A percentile compares a stretch with the other conserved stretches of the same genome.
Conservation (phyloP, 2,113 vertebrate species). For the Brachirus orientalis region DNA sequence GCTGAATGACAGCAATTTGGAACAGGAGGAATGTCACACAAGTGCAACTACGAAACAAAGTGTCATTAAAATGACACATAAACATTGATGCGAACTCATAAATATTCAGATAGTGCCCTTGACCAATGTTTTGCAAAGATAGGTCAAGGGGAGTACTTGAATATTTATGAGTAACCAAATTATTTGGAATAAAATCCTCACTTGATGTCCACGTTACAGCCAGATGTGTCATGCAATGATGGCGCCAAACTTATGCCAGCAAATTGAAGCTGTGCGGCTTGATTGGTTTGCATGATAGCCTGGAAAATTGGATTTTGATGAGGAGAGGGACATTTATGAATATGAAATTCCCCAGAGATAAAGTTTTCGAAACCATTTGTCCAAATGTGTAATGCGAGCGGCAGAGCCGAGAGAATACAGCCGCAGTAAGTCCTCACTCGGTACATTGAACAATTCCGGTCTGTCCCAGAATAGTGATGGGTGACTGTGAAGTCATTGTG, state of each 20-base stretch:
- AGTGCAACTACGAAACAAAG: constrained; percentile 20
- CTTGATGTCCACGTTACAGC: constrained; percentile 42
- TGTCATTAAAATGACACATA: constrained; percentile 48
- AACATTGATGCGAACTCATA: constrained; percentile 39
- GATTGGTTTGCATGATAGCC: constrained; percentile 41
- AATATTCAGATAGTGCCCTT: constrained; percentile 54
- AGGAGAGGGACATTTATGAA: constrained; percentile 24
- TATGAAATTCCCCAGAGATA: constrained; percentile 33
- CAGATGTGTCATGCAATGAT: constrained; percentile 33
- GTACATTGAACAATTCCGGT: too few species aligned
- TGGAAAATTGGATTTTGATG: constrained; percentile 45
- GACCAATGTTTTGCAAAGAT: constrained; percentile 52
- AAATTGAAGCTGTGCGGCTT: constrained; percentile 28
- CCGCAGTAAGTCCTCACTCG: not conserved
- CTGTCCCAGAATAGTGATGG: too few species aligned
- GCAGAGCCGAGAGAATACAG: constrained; percentile 15
- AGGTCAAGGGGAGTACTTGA: constrained; percentile 55
- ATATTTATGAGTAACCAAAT: constrained; percentile 59
- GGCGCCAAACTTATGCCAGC: constrained; percentile 10
- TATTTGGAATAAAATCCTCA: constrained; percentile 30
- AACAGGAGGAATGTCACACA: constrained; percentile 32
- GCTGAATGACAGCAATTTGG: constrained; percentile 10
- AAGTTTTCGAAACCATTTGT: constrained; percentile 20
- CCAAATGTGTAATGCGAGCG: not conserved
- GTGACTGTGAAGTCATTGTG: too few species aligned